A percentile compares a stretch with the other conserved stretches of the same genome.
Conservation (phyloP, 2,113 vertebrate genomes). For the Acanthochromis polyacanthus region DNA sequence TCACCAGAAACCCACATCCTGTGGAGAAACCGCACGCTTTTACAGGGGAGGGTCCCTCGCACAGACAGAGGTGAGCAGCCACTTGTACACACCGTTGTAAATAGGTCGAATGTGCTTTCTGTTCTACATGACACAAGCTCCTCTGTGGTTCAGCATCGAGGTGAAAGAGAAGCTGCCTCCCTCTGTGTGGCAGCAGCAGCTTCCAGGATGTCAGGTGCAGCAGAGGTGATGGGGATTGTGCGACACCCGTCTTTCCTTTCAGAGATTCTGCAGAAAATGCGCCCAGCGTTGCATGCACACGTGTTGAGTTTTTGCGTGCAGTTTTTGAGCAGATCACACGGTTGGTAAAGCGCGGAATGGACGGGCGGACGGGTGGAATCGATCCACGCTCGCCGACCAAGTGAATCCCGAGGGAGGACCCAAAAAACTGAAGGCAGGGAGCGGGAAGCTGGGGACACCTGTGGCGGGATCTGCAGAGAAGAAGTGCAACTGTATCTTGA, state of each 20-base stretch:
- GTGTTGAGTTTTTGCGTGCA: conserved; percentile 42
- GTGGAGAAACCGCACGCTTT: conserved; percentile 77
- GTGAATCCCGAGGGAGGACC: conserved; percentile 60
- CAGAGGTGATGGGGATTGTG: not conserved
- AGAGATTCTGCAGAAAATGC: not conserved
- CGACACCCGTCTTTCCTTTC: conserved; percentile 11
- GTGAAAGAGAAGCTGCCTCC: conserved; percentile 6
- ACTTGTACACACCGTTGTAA: conserved; percentile 46
- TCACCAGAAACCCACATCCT: conserved; percentile 83
- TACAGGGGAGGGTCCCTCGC: conserved; percentile 79
- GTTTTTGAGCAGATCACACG: conserved; percentile 80
- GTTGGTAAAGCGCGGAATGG: conserved; percentile 82
- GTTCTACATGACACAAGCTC: conserved; percentile 49
- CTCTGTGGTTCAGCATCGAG: conserved; percentile 38
- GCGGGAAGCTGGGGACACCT: conserved; percentile 20
- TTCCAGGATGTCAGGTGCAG: conserved; percentile 26
- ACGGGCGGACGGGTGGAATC: conserved; percentile 68
- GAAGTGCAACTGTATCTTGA: too few relatives aligned
- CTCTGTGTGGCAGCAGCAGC: not conserved
- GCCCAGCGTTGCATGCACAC: conserved; percentile 46
- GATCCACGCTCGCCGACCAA: conserved; percentile 69
- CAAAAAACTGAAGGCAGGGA: conserved; percentile 33
- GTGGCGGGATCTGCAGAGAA: not conserved
- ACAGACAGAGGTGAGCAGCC: conserved; percentile 38
- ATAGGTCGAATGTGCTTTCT: conserved; percentile 74